A percentile compares a stretch with the other conserved stretches of the same genome.
Conservation (phyloP, 2,888 invertebrate genomes). For the Asteroscopus sphinx region DNA sequence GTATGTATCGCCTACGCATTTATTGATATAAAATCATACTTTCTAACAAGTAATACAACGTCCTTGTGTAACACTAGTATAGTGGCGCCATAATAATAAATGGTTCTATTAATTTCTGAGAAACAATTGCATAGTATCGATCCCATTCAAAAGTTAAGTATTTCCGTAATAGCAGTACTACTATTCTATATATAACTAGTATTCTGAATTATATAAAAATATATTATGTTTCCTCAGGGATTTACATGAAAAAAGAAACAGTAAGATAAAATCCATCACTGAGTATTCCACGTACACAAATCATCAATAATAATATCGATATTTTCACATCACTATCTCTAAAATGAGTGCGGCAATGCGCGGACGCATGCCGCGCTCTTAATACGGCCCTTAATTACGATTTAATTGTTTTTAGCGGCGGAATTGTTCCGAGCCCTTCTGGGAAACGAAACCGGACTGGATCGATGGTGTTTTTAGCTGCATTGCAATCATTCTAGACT, state of each 20-base stretch:
- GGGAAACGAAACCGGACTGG: constrained; percentile 65
- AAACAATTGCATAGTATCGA: background rate
- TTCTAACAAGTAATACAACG: constrained; percentile 27
- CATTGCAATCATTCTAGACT: constrained; percentile 64
- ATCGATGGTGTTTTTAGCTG: constrained; percentile 62
- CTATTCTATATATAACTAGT: too few species aligned
- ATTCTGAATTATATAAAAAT: too few species aligned
- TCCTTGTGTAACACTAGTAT: constrained; percentile 15
- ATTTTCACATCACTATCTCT: constrained; percentile 68
- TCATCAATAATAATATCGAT: constrained; percentile 50
- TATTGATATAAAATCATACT: constrained; percentile 35
- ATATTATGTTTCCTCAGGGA: too few species aligned
- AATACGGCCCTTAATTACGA: constrained; percentile 87
- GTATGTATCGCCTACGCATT: constrained; percentile 20
- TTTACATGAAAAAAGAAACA: background rate
- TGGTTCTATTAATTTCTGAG: background rate
- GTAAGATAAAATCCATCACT: background rate
- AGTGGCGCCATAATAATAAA: constrained; percentile 13
- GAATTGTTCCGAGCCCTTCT: constrained; percentile 79
- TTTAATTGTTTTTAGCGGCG: constrained; percentile 87
- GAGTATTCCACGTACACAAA: constrained; percentile 1
- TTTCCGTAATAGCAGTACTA: too few species aligned
- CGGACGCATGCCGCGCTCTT: constrained; percentile 80
- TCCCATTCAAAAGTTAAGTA: too few species aligned
- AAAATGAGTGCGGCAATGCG: constrained; percentile 77